Base-by-base conservation (phyloP, 2,797 vertebrate species). In the Poecilia gillii region DNA sequence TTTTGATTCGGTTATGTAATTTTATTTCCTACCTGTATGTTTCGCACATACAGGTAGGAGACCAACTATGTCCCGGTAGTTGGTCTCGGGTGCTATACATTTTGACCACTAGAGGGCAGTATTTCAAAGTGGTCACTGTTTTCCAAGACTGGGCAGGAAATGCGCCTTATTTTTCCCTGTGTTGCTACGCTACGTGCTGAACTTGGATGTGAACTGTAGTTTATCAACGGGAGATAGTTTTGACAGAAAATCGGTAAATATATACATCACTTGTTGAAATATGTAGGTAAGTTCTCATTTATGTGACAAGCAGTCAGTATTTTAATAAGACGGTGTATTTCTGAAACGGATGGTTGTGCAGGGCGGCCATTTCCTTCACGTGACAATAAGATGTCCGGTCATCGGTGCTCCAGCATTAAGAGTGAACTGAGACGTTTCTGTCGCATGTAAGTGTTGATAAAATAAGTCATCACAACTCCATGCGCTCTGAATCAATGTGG, bases 161-260 rank as follows among this genome's bases (percentile, higher is more conserved):
- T 53, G 49, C 49, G 3, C 23, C 1, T 55, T 55, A 0, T n/a
- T 9, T 23, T 11, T 12, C 12, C 5, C 55, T 13, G 12, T 31
- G 4, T 31, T 28, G 12, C 23, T 59, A 31, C 18, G 23, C 74
- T 46, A 9, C 7, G 20, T 3, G 7, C 49, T 51, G 49, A 23
- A 51, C 20, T 51, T 13, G 79, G 73, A 72, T 20, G 12, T 41
- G 4, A 70, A 73, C 72, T 77, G 77, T 18, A 51, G 72, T 39
- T 0, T 41, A 1, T 75, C 43, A 55, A 4, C 66, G 45, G 41
- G 23, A 71, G 41, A n/a, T 31, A 13, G n/a, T 47, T 72, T 47
- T 41, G 57, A 1, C 57, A 31, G 23, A 25, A 59, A 59, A 25
- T 53, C 12, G 57, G 57, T 31, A 62, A 62, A 33, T 33, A 33